Evolutionary conservation across 2,888 invertebrate species (phyloP), one percentile per base, ranked within the genome.

Genomic region (Itoplectis maculator): DNA sequence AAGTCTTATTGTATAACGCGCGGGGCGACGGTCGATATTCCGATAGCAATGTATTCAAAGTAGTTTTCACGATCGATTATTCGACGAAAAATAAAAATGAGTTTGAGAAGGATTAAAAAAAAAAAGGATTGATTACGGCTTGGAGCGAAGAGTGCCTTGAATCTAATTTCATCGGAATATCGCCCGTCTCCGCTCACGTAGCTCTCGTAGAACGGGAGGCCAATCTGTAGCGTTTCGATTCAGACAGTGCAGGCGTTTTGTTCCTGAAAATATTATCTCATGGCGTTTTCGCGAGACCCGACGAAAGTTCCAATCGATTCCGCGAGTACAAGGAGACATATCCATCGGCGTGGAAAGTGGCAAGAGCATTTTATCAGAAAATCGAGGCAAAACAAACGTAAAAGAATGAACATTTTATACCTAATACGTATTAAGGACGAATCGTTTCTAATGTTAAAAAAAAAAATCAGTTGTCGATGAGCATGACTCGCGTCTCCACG

Each of bases 401-500:
- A 18, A 54, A 20, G 35, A 29, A 47, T 23, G 63, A 73, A 72
- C 49, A 76, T 72, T 83, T 72, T 79, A 69, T 74, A 78, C 81
- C 73, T 70, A 49, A n/a, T 72, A 68, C 68, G 79, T 83, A 75
- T 72, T 75, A 72, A 74, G 70, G 15, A 56, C 65, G 40, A 68
- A 78, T 78, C 23, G 37, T 72, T 75, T 72, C 70, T 69, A 47
- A 79, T 70, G 75, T 47, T 65, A 79, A 78, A 79, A n/a, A n/a
- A n/a, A n/a, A n/a, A n/a, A n/a, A n/a, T n/a, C n/a, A n/a, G n/a
- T 65, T 56, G 54, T 80, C 54, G 73, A 63, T 23, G 40, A 65
- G 45, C 63, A 73, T 37, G 59, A 61, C 79, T 79, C 59, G 68
- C 73, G 66, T 54, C 20, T 80, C 54, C 51, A 47, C 35, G 59